Conservation (phyloP, 2,113 vertebrate species). For the Brevimyrus niger region DNA sequence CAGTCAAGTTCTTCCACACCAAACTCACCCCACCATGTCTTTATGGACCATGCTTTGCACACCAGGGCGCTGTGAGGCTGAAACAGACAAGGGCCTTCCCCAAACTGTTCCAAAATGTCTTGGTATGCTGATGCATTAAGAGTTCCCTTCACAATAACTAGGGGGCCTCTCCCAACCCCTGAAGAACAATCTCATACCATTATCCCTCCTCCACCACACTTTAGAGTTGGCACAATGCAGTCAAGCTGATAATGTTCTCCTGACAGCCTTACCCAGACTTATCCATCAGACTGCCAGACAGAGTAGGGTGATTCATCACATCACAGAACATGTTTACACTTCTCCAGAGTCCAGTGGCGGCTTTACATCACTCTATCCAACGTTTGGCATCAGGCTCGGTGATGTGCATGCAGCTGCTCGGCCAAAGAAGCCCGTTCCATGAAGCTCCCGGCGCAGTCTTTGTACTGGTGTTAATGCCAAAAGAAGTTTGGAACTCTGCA, state of each 20-base stretch:
- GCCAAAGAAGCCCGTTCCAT: too few species aligned
- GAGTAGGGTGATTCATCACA: not conserved
- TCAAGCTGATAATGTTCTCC: not conserved
- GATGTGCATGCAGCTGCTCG: too few species aligned
- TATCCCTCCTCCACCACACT: not conserved
- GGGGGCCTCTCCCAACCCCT: not conserved
- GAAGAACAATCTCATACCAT: not conserved
- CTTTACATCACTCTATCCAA: too few species aligned
- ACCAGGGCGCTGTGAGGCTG: not conserved
- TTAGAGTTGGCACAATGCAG: not conserved
- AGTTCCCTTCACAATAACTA: not conserved
- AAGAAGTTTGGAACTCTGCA: not conserved
- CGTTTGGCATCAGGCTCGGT: too few species aligned
- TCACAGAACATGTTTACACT: not conserved
- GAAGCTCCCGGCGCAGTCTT: not conserved
- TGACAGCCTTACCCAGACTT: not conserved
- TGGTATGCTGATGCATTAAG: not conserved
- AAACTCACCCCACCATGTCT: not conserved
- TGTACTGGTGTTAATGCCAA: not conserved
- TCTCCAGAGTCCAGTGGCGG: not conserved
- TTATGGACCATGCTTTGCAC: not conserved
- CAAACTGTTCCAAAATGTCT: not conserved
- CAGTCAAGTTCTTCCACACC: not conserved
- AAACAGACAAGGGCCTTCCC: too few species aligned
- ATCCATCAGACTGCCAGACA: not conserved